Conservation (phyloP, 2,113 vertebrate genomes). For the Pluvialis apricaria region DNA sequence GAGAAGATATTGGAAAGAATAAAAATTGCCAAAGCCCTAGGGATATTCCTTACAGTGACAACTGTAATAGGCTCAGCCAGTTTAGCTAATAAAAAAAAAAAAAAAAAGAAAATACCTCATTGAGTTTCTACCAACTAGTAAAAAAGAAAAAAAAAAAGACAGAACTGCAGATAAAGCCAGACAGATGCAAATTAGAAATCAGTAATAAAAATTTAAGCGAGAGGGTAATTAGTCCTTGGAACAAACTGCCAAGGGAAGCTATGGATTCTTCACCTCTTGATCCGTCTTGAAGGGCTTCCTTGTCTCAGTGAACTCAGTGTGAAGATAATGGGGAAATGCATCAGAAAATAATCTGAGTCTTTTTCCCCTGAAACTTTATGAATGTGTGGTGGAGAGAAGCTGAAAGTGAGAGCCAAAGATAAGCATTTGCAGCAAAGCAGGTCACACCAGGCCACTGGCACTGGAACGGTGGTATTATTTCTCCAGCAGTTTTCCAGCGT, state of each 20-base stretch:
- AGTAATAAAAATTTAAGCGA: neutral
- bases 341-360: neutral
- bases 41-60: neutral
- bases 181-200: neutral
- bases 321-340: neutral
- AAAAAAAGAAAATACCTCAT: neutral
- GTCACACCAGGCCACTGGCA: neutral
- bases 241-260: neutral
- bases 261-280: neutral
- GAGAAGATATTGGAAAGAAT: neutral
- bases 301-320: neutral
- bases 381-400: neutral
- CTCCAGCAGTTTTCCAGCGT: neutral
- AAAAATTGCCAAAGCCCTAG: neutral
- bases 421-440: neutral
- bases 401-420: neutral
- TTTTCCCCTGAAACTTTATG: neutral
- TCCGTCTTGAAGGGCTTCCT: neutral
- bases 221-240: neutral
- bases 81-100: neutral
- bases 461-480: neutral
- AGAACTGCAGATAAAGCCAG: neutral
- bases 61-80: neutral
- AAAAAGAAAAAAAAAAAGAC: neutral
- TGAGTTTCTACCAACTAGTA: neutral